phyloP scores from a whole-genome alignment of 2,797 vertebrate genomes.

The Tauraco hartlaubi region DNA sequence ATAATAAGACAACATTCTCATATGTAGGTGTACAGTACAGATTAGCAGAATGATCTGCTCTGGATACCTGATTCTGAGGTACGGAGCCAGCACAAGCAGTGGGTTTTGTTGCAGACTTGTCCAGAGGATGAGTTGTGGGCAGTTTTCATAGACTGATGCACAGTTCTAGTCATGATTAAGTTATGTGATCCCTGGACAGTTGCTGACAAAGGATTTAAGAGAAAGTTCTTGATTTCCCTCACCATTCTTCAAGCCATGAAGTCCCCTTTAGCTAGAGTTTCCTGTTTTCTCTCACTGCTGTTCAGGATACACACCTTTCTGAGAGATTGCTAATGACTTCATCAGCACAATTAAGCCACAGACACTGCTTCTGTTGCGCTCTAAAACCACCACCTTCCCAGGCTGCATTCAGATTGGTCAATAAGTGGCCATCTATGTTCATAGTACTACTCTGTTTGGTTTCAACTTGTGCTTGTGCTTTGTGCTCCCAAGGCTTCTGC shows the following conservation, averaged over 20 bases:
- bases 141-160: background rate
- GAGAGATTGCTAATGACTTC: background rate
- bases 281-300: background rate
- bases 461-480: background rate
- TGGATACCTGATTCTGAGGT: background rate
- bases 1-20: background rate
- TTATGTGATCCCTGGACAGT: background rate
- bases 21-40: background rate
- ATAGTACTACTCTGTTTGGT: background rate
- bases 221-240: background rate
- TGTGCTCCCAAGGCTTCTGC: background rate
- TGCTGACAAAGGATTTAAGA: background rate
- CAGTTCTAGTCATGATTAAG: background rate
- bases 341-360: background rate
- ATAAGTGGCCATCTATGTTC: background rate
- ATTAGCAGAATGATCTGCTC: background rate
- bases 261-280: background rate
- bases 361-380: background rate
- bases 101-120: background rate
- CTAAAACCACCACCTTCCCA: background rate
- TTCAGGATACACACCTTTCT: background rate
- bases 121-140: background rate
- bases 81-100: background rate
- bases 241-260: background rate
- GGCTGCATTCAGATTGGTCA: background rate